Percentiles rank a stretch among this genome's conserved stretches.
phyloP scores from a whole-genome alignment of 2,113 vertebrate genomes.

The Struthidea cinerea region DNA sequence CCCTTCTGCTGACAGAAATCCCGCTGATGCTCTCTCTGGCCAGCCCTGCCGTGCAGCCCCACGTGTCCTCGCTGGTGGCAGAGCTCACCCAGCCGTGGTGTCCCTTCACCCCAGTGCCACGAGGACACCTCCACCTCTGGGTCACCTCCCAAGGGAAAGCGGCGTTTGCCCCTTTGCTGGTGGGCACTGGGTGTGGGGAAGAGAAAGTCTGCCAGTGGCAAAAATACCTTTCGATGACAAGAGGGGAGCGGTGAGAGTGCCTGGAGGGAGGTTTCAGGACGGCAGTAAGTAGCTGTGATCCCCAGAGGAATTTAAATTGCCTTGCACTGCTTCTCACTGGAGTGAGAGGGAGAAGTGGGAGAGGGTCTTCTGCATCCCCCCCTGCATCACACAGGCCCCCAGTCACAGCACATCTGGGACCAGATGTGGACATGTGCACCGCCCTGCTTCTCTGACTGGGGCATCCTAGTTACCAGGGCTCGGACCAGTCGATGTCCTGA shows the following conservation, averaged over 20 bases:
- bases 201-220: background rate
- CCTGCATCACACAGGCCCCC: background rate
- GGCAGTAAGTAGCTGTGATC: background rate
- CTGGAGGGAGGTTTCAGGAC: background rate
- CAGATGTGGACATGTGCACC: accelerated
- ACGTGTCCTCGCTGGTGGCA: accelerated
- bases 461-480: background rate
- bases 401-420: background rate
- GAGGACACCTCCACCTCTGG: background rate
- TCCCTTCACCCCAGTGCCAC: accelerated
- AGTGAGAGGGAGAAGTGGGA: background rate
- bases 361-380: background rate
- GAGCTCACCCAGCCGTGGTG: background rate
- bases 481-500: accelerated
- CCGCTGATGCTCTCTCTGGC: background rate
- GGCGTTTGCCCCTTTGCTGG: accelerated
- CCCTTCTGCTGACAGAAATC: background rate
- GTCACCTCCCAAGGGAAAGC: background rate
- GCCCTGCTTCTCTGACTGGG: accelerated
- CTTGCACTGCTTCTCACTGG: accelerated
- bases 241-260: background rate
- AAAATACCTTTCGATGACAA: background rate
- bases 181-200: background rate
- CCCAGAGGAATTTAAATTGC: background rate
- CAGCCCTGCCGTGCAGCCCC: background rate